phyloP scores from a whole-genome alignment of 2,113 vertebrate species.

The Chunga burmeisteri region DNA sequence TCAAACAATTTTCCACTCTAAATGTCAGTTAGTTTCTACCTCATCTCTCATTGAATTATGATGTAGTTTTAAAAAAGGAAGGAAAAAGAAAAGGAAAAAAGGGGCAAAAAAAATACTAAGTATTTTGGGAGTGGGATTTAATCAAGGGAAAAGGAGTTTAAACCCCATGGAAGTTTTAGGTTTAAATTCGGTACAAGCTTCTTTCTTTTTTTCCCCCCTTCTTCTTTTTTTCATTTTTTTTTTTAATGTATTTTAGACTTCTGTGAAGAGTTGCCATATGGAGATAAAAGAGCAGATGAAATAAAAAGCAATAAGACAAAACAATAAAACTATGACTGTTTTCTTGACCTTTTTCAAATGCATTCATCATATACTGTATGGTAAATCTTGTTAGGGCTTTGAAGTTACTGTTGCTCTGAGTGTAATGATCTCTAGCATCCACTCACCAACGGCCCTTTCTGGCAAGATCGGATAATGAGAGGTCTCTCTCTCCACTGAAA shows the following conservation, averaged over 20 bases:
- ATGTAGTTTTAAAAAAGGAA: neutral
- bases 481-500: conserved; percentile 46
- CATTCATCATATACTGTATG: conserved; percentile 55
- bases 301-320: conserved; percentile 73
- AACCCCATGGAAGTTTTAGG: conserved; percentile 23
- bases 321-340: conserved; percentile 71
- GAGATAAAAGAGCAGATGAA: conserved; percentile 75
- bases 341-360: conserved; percentile 74
- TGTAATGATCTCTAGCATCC: conserved; percentile 55
- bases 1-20: neutral
- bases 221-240: conserved; percentile 52
- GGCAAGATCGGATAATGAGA: conserved; percentile 57
- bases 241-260: conserved; percentile 71
- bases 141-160: conserved; percentile 51
- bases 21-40: neutral
- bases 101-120: neutral
- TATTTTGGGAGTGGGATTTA: conserved; percentile 65
- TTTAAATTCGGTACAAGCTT: conserved; percentile 54
- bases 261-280: conserved; percentile 75
- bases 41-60: conserved; percentile 46
- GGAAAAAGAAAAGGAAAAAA: accelerated
- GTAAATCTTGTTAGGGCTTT: conserved; percentile 68
- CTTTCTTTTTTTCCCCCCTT: neutral
- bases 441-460: conserved; percentile 42
- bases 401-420: conserved; percentile 15